phyloP scores from a whole-genome alignment of 2,888 invertebrate species.

The Ctena decussata region DNA sequence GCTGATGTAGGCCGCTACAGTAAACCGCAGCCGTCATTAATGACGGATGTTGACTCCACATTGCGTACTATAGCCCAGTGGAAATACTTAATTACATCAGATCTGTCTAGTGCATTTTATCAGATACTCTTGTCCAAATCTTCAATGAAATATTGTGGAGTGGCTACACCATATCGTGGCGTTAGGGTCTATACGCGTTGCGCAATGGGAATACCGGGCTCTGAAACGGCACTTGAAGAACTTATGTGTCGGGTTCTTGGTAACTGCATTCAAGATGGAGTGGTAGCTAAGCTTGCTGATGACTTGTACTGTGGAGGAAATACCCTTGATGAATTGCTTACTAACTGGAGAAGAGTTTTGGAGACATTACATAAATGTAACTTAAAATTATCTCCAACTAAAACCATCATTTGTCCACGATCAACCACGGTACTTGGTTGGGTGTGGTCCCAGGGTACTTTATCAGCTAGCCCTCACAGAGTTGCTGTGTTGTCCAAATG shows the following conservation, averaged over 20 bases:
- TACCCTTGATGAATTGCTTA: slow-evolving; percentile 44
- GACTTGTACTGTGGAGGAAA: slow-evolving; percentile 66
- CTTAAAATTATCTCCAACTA: slow-evolving; percentile 47
- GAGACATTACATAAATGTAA: slow-evolving; percentile 19
- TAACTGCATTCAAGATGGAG: slow-evolving; percentile 55
- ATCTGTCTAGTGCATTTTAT: no score
- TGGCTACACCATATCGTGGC: slow-evolving; percentile 68
- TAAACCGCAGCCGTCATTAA: no score
- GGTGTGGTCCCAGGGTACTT: slow-evolving; percentile 57
- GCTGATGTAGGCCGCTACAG: no score
- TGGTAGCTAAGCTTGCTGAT: slow-evolving; percentile 64
- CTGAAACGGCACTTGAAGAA: slow-evolving; percentile 71
- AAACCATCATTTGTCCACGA: slow-evolving; percentile 55
- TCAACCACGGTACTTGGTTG: slow-evolving; percentile 55
- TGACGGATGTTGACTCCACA: no score
- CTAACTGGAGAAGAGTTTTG: slow-evolving; percentile 44
- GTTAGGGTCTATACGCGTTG: slow-evolving; percentile 66
- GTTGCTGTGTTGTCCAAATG: slow-evolving; percentile 34
- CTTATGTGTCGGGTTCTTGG: slow-evolving; percentile 66
- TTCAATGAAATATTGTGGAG: no score
- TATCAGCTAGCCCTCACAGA: slow-evolving; percentile 59
- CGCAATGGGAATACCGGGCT: slow-evolving; percentile 74
- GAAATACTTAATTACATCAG: slow-evolving; percentile 66
- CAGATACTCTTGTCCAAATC: no score
- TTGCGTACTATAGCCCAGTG: no score